Evolutionary conservation across 2,113 vertebrate genomes (phyloP).

Genomic region (Bambusicola thoracicus): DNA sequence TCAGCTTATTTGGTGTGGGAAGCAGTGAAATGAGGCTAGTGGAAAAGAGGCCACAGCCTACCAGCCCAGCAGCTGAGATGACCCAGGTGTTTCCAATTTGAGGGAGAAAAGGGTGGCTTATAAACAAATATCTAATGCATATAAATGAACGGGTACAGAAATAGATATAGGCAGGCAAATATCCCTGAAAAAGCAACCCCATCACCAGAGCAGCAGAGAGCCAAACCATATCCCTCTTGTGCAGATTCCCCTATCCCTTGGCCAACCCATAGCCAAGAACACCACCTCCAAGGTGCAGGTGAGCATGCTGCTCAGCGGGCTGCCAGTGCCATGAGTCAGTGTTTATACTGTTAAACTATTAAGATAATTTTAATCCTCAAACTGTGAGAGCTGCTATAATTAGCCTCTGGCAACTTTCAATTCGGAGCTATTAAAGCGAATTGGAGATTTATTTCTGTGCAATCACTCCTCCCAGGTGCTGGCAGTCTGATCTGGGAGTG

Average conservation of each 20-base stretch:
- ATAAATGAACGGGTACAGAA: neutral
- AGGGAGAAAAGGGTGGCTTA: neutral
- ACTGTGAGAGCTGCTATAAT: neutral
- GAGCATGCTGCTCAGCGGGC: neutral
- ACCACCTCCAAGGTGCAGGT: neutral
- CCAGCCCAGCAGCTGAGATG: neutral
- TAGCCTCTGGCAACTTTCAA: neutral
- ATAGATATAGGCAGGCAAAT: neutral
- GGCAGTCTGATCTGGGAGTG: accelerated
- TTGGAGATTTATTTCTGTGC: neutral
- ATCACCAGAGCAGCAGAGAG: neutral
- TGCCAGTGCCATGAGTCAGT: neutral
- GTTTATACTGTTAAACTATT: neutral
- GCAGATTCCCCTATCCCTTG: neutral
- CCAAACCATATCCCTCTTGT: neutral
- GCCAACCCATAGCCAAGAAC: neutral
- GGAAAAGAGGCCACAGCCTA: neutral
- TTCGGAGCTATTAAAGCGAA: neutral
- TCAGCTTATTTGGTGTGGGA: neutral
- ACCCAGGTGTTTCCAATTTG: neutral
- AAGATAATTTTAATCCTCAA: neutral
- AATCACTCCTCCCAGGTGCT: neutral
- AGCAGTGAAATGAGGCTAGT: neutral
- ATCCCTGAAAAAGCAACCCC: neutral
- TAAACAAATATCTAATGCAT: neutral